Conservation (phyloP, 2,888 invertebrate species). For the Drosophila borborema region DNA sequence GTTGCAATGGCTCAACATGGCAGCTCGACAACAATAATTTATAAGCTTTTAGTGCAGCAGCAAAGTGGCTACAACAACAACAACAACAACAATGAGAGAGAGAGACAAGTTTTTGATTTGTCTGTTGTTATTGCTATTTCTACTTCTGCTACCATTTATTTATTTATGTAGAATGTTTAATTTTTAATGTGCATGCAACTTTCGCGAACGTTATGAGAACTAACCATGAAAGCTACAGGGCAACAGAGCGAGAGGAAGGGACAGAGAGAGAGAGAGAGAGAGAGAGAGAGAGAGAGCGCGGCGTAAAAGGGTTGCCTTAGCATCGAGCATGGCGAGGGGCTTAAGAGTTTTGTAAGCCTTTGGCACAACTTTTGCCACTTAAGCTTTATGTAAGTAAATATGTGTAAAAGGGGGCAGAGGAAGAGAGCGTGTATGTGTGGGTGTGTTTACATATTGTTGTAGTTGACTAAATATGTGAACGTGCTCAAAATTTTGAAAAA, state of each 20-base stretch:
- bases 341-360: slow-evolving; percentile 72
- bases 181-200: slow-evolving; percentile 76
- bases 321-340: slow-evolving; percentile 1
- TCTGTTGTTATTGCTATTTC: slow-evolving; percentile 45
- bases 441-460: slow-evolving; percentile 40
- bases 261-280: not conserved
- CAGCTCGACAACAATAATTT: slow-evolving; percentile 72
- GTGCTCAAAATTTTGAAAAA: slow-evolving; percentile 54
- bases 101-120: slow-evolving; percentile 65
- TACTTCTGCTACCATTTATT: slow-evolving; percentile 67
- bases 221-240: slow-evolving; percentile 20
- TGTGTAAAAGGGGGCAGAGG: slow-evolving; percentile 5
- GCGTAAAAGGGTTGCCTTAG: slow-evolving; percentile 49
- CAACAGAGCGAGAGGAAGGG: not conserved
- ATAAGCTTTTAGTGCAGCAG: slow-evolving; percentile 75
- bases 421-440: slow-evolving; percentile 13
- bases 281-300: not conserved
- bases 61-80: slow-evolving; percentile 51
- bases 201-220: slow-evolving; percentile 49
- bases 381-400: slow-evolving; percentile 70
- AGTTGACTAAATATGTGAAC: slow-evolving; percentile 47
- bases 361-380: slow-evolving; percentile 79
- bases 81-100: slow-evolving; percentile 31
- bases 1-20: slow-evolving; percentile 55
- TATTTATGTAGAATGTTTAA: slow-evolving; percentile 74